Conservation (phyloP, 2,113 vertebrate species). For the Neofelis nebulosa region DNA sequence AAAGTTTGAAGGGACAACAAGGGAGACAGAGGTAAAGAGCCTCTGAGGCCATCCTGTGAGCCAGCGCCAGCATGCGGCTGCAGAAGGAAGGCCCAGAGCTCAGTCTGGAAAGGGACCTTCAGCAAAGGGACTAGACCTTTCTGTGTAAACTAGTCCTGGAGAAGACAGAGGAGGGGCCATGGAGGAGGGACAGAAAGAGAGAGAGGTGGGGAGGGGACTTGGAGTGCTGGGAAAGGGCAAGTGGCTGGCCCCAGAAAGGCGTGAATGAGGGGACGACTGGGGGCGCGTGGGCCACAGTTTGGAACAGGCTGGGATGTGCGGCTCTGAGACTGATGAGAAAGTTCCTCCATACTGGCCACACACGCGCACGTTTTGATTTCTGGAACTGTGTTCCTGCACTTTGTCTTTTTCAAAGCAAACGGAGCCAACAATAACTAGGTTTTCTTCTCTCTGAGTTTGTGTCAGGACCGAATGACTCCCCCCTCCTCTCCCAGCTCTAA, state of each 20-base stretch:
- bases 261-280: fast-evolving
- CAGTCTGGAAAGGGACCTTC: background rate
- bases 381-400: background rate
- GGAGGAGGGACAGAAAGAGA: background rate
- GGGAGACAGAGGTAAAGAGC: background rate
- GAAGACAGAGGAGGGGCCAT: background rate
- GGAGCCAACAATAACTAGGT: background rate
- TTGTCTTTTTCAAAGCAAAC: background rate
- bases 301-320: fast-evolving
- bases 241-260: background rate
- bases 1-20: background rate
- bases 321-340: background rate
- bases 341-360: background rate
- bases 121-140: background rate
- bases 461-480: background rate
- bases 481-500: too few species aligned
- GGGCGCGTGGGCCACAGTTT: fast-evolving
- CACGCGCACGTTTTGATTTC: fast-evolving
- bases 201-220: background rate
- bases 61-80: fast-evolving
- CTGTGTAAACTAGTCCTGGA: fast-evolving
- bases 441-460: background rate
- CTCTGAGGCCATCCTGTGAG: background rate
- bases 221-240: background rate
- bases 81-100: background rate